phyloP scores from a whole-genome alignment of 2,113 vertebrate species.

The Cheilinus undulatus region DNA sequence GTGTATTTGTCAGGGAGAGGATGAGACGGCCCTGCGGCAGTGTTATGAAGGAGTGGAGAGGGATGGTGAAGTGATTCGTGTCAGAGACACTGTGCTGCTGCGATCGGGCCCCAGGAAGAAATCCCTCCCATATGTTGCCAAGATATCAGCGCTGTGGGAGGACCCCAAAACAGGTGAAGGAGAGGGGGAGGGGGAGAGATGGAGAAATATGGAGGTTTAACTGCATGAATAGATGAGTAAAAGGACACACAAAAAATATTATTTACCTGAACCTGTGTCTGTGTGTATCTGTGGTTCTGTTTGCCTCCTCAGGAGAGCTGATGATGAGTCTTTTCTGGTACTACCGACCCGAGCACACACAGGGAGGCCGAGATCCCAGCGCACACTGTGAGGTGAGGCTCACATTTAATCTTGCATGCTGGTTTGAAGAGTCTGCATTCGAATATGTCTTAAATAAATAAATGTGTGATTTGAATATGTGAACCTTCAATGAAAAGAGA shows the following conservation, averaged over 20 bases:
- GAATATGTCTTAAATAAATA: too few species aligned
- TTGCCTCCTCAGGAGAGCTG: slow-evolving; percentile 89
- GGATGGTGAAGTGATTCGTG: slow-evolving; percentile 94
- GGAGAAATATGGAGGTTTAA: background rate
- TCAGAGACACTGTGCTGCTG: slow-evolving; percentile 95
- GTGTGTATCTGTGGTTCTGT: slow-evolving; percentile 9
- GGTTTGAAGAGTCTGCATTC: background rate
- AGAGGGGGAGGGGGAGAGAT: background rate
- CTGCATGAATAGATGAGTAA: background rate
- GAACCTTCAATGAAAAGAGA: too few species aligned
- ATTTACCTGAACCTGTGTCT: slow-evolving; percentile 20
- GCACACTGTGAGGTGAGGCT: slow-evolving; percentile 94
- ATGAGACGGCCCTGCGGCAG: slow-evolving; percentile 91
- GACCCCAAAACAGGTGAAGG: slow-evolving; percentile 94
- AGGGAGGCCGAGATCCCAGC: slow-evolving; percentile 96
- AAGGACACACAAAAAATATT: slow-evolving; percentile 17
- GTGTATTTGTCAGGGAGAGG: slow-evolving; percentile 88
- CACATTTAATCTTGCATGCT: background rate
- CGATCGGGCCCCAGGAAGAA: slow-evolving; percentile 97
- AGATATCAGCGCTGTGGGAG: slow-evolving; percentile 98
- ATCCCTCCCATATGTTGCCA: slow-evolving; percentile 96
- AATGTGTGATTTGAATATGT: too few species aligned
- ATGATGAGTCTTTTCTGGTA: slow-evolving; percentile 99
- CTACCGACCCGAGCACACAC: slow-evolving; percentile 98
- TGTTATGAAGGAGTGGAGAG: slow-evolving; percentile 97